phyloP scores from a whole-genome alignment of 2,113 vertebrate species.

The Eira barbara region DNA sequence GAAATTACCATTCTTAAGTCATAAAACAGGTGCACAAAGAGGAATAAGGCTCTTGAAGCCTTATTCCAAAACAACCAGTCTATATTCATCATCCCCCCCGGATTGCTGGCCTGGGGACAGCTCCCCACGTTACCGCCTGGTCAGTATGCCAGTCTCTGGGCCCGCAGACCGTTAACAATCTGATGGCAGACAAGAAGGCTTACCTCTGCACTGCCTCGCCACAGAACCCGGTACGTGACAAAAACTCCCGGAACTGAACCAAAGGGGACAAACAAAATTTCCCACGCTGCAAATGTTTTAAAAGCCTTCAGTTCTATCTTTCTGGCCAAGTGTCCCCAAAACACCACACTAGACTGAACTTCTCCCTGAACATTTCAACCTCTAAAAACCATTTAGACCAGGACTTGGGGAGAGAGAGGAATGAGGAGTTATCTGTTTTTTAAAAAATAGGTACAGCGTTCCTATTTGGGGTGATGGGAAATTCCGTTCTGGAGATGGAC shows the following conservation, averaged over 20 bases:
- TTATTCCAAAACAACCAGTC: not conserved
- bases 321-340: not conserved
- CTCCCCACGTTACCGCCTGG: not conserved
- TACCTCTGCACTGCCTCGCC: not conserved
- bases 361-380: not conserved
- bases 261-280: not conserved
- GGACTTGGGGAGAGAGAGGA: not conserved
- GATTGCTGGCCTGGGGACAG: not conserved
- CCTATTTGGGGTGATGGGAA: not conserved
- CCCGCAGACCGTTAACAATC: not conserved
- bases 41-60: not conserved
- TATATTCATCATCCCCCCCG: not conserved
- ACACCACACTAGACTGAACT: not conserved
- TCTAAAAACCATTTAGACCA: not conserved
- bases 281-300: not conserved
- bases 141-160: not conserved
- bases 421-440: not conserved
- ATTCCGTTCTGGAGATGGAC: not conserved
- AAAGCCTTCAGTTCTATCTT: not conserved
- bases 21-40: not conserved
- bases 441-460: not conserved
- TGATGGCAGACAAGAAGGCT: not conserved
- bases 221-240: not conserved
- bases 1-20: not conserved
- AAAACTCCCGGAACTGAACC: not conserved